phyloP scores from a whole-genome alignment of 2,113 vertebrate genomes.

The Spermophilus dauricus region DNA sequence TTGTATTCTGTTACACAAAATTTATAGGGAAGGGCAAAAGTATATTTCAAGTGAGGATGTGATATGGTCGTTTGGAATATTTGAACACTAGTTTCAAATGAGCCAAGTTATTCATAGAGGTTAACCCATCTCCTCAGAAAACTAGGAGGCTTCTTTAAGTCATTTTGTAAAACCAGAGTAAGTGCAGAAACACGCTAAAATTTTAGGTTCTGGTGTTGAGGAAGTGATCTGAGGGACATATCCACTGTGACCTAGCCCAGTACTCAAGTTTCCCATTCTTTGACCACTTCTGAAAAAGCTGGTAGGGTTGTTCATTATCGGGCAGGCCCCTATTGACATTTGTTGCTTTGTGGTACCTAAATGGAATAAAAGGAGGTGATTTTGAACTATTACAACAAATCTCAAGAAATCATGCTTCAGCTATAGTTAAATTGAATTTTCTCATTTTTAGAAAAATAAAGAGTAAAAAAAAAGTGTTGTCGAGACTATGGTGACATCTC shows the following conservation, averaged over 20 bases:
- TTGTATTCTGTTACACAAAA: conserved; percentile 82
- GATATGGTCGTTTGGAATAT: conserved; percentile 83
- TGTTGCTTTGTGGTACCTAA: neutral
- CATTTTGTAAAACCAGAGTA: conserved; percentile 73
- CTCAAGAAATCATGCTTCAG: neutral
- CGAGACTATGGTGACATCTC: neutral
- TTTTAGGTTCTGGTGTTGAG: conserved; percentile 57
- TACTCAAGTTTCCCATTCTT: neutral
- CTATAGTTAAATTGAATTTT: neutral
- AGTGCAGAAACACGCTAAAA: conserved; percentile 58
- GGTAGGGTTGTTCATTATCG: neutral
- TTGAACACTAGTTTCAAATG: conserved; percentile 83
- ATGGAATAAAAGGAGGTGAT: neutral
- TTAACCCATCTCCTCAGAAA: conserved; percentile 78
- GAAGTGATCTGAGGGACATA: conserved; percentile 10
- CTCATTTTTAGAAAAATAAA: neutral
- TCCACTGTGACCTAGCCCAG: conserved; percentile 44
- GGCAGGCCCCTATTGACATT: neutral
- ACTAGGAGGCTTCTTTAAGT: conserved; percentile 57
- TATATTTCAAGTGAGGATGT: conserved; percentile 82
- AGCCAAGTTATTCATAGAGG: conserved; percentile 75
- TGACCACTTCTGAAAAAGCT: neutral
- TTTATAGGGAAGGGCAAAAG: conserved; percentile 86
- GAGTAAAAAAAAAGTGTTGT: neutral
- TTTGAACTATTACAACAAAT: conserved; percentile 3